Conservation (phyloP, 2,888 invertebrate species). For the Nemotelus nigrinus region DNA sequence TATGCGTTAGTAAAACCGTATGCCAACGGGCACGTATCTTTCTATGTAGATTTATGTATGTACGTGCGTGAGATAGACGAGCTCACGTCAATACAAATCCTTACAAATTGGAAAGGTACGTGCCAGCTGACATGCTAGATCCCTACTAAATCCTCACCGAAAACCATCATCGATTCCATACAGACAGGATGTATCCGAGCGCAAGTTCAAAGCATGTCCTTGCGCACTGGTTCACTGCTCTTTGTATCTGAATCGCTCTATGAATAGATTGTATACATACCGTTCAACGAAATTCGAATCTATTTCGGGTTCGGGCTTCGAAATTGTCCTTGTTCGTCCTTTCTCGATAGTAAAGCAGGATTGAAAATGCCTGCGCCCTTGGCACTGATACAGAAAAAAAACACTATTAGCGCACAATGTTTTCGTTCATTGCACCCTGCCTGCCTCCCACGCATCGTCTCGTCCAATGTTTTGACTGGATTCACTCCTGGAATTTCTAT, state of each 20-base stretch:
- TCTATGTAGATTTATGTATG: too few species aligned
- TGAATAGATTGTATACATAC: slow-evolving; percentile 24
- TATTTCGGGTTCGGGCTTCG: slow-evolving; percentile 19
- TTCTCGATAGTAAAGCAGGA: not conserved
- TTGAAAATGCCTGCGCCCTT: slow-evolving; percentile 40
- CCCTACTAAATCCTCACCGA: slow-evolving; percentile 27
- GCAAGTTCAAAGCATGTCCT: slow-evolving; percentile 35
- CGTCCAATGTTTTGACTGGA: slow-evolving; percentile 17
- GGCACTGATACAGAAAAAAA: slow-evolving; percentile 35
- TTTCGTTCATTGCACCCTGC: slow-evolving; percentile 9
- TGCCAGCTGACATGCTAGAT: slow-evolving; percentile 14
- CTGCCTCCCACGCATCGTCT: not conserved
- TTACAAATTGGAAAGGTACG: not conserved
- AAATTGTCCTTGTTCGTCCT: slow-evolving; percentile 38
- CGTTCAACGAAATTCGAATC: slow-evolving; percentile 11
- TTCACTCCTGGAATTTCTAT: slow-evolving; percentile 22
- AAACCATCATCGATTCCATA: slow-evolving; percentile 3
- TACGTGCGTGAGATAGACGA: too few species aligned
- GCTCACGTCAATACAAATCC: not conserved
- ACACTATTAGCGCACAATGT: slow-evolving; percentile 11
- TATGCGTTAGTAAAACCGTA: too few species aligned
- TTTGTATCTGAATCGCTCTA: not conserved
- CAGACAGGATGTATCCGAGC: not conserved
- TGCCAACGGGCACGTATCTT: too few species aligned
- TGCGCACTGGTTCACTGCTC: slow-evolving; percentile 25